phyloP scores from a whole-genome alignment of 2,797 vertebrate genomes.

The Poeciliopsis gracilis region DNA sequence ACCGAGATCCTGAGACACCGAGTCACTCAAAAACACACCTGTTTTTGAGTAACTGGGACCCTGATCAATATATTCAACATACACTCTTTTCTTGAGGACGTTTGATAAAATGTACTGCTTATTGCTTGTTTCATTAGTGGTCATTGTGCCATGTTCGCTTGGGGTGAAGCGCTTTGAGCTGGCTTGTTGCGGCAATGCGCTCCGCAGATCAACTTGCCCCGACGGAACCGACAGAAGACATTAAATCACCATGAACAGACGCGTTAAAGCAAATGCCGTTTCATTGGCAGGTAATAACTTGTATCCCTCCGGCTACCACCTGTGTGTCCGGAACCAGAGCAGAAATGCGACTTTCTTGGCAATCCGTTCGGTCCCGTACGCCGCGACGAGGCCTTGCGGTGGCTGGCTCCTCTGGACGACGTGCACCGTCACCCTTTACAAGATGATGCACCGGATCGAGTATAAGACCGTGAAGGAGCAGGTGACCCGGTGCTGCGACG shows the following conservation, averaged over 20 bases:
- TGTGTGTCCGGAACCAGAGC: slow-evolving; percentile 80
- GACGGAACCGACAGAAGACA: neutral
- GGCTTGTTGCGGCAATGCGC: too few relatives aligned
- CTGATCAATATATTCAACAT: too few relatives aligned
- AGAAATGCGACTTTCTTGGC: slow-evolving; percentile 72
- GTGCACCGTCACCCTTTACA: slow-evolving; percentile 80
- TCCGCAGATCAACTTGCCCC: too few relatives aligned
- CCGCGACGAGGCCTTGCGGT: slow-evolving; percentile 75
- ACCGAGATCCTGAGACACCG: too few relatives aligned
- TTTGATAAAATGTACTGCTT: too few relatives aligned
- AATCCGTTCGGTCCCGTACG: slow-evolving; percentile 72
- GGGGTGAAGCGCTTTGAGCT: too few relatives aligned
- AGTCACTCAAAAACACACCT: neutral
- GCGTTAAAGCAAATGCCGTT: neutral
- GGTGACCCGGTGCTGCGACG: slow-evolving; percentile 84
- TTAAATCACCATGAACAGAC: neutral
- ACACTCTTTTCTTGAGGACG: too few relatives aligned
- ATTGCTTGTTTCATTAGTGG: too few relatives aligned
- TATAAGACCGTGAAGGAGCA: slow-evolving; percentile 69
- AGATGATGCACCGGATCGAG: slow-evolving; percentile 63
- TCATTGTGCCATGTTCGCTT: too few relatives aligned
- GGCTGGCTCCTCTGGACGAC: slow-evolving; percentile 86
- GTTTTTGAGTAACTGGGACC: too few relatives aligned
- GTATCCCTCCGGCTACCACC: slow-evolving; percentile 83
- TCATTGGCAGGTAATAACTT: slow-evolving; percentile 78